Percentiles rank a stretch among this genome's conserved stretches.
These are phyloP conservation scores for Panurus biarmicus DNA, from an alignment of 2,113 vertebrate genomes.

Conservation along the genomic window DNA sequence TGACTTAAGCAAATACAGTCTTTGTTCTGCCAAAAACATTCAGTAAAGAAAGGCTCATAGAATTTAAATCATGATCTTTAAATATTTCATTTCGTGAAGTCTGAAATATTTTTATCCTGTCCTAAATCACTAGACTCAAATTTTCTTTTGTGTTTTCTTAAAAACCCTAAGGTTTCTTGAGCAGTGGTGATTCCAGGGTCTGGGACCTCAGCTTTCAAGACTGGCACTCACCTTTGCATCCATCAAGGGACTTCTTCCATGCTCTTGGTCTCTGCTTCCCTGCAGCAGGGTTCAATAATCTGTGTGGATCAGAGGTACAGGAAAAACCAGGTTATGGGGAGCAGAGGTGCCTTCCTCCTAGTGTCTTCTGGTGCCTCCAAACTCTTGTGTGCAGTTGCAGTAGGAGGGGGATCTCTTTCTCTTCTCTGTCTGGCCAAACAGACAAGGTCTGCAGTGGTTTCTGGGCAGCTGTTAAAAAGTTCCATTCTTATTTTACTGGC, in stretches of 20 bases:
- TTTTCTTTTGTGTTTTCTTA: background rate
- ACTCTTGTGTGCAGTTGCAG: background rate
- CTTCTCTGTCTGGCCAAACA: background rate
- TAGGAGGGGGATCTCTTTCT: background rate
- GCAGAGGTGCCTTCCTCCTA: background rate
- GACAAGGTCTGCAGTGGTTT: background rate
- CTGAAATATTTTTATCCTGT: background rate
- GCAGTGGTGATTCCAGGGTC: background rate
- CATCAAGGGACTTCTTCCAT: background rate
- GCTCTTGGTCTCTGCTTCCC: background rate
- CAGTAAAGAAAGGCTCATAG: background rate
- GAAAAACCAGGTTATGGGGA: background rate
- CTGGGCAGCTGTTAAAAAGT: background rate
- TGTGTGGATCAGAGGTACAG: background rate
- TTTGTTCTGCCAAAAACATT: background rate
- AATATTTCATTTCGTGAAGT: background rate
- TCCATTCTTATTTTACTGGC: background rate
- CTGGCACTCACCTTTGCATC: background rate
- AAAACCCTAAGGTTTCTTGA: background rate
- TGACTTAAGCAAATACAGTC: background rate
- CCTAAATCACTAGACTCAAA: background rate
- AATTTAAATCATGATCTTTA: background rate
- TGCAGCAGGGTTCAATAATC: background rate
- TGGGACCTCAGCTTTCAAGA: background rate
- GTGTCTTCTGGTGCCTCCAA: accelerated